phyloP scores from a whole-genome alignment of 2,113 vertebrate species.

The Sebastes fasciatus region DNA sequence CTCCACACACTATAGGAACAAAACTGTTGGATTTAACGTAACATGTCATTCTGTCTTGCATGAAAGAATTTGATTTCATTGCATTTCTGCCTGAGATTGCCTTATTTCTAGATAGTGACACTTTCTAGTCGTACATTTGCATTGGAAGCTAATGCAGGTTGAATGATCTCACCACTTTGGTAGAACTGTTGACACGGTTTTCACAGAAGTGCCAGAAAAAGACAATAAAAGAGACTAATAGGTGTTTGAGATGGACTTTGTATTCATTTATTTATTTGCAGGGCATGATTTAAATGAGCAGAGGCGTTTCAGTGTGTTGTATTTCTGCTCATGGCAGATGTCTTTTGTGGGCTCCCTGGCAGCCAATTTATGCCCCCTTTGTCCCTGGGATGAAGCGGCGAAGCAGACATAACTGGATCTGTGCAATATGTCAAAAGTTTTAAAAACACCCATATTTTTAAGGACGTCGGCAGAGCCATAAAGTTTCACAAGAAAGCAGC shows the following conservation, averaged over 20 bases:
- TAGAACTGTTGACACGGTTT: background rate
- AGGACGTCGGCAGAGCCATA: conserved; percentile 34
- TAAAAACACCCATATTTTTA: conserved; percentile 41
- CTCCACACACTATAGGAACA: no score
- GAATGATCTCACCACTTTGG: conserved; percentile 15
- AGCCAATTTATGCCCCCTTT: conserved; percentile 65
- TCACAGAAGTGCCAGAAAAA: conserved; percentile 5
- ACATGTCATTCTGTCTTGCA: background rate
- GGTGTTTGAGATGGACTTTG: conserved; percentile 5
- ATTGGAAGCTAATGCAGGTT: background rate
- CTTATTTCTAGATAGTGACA: background rate
- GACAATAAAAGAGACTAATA: background rate
- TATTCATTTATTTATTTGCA: conserved; percentile 7
- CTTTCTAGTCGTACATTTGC: background rate
- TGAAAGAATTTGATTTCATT: background rate
- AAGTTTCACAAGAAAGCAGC: conserved; percentile 29
- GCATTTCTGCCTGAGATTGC: background rate
- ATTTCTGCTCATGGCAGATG: conserved; percentile 51
- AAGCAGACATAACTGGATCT: conserved; percentile 48
- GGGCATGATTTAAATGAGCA: conserved; percentile 56
- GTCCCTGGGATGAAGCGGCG: conserved; percentile 51
- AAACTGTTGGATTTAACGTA: no score
- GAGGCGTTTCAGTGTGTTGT: conserved; percentile 34
- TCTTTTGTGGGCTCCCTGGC: conserved; percentile 56
- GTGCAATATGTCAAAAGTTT: conserved; percentile 54